These are phyloP conservation scores for Orcinus orca DNA, from an alignment of 2,113 vertebrate species.

Conservation along the genomic window DNA sequence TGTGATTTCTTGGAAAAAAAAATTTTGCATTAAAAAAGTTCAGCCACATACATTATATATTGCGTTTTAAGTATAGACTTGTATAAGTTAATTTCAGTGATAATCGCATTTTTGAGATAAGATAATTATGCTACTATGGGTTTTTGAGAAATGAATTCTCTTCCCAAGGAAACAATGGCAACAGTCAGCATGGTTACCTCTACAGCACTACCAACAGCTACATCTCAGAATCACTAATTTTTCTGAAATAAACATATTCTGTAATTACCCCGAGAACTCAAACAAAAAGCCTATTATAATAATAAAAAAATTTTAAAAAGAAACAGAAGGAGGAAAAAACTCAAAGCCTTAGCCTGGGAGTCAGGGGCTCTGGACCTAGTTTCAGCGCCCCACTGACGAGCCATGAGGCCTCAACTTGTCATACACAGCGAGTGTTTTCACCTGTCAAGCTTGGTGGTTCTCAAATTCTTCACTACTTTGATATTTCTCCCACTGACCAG, in stretches of 20 bases:
- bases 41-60: background rate
- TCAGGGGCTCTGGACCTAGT: background rate
- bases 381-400: background rate
- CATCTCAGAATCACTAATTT: background rate
- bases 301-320: background rate
- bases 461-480: background rate
- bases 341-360: background rate
- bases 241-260: background rate
- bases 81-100: background rate
- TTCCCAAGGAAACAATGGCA: background rate
- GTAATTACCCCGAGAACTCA: background rate
- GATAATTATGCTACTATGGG: background rate
- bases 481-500: background rate
- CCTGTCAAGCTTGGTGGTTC: background rate
- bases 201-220: background rate
- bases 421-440: accelerated
- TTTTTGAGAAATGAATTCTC: background rate
- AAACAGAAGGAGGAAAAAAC: background rate
- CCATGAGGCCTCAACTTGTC: too few relatives aligned
- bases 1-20: background rate
- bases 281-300: background rate
- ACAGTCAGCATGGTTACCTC: background rate
- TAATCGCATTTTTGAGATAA: background rate
- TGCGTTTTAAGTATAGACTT: background rate
- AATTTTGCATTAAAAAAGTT: background rate